Evolutionary conservation across 2,888 invertebrate genomes (phyloP), one percentile per base, ranked within the genome.

Genomic region (Blera fallax): DNA sequence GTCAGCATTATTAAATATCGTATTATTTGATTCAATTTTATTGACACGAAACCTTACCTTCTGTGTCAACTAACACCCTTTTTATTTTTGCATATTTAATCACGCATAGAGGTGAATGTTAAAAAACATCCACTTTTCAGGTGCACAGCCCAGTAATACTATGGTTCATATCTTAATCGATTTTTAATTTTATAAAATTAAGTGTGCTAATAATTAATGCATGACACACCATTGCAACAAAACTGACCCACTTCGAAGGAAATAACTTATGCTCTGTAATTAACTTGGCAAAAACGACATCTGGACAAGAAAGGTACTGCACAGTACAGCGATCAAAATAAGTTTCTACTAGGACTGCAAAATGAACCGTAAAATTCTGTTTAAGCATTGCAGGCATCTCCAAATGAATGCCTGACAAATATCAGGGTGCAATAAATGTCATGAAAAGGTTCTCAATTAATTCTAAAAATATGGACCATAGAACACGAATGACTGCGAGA

Each of bases 131-230:
- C n/a, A n/a, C n/a, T n/a, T n/a, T n/a, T n/a, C n/a, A n/a, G n/a
- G 7, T 8, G 14, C 4, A 24, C 24, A 27, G 21, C 27, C n/a
- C 27, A n/a, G 3, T 50, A 21, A 24, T 3, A n/a, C 11, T 24
- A 48, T 3, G n/a, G 4, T n/a, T 54, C 3, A 5, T 6, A 10
- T 37, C n/a, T 52, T 67, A 37, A 67, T 67, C 50, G 50, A 67
- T 52, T 45, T 67, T 52, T 67, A 67, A 67, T 67, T 24, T 27
- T 18, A 37, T 60, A 24, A 37, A 24, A 50, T 60, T 72, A 72
- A 50, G 48, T 6, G 21, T 6, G 10, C 32, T 34, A 11, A 43
- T 72, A 72, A 72, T 58, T 72, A 72, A 48, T 60, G 18, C 34
- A 48, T 16, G 37, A 27, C 11, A 58, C 69, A 56, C 29, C 18